A percentile compares a stretch with the other conserved stretches of the same genome.
These are phyloP conservation scores for Hermaeophaga mercurialis DNA, from an alignment of 2,888 invertebrate species.

Conservation along the genomic window DNA sequence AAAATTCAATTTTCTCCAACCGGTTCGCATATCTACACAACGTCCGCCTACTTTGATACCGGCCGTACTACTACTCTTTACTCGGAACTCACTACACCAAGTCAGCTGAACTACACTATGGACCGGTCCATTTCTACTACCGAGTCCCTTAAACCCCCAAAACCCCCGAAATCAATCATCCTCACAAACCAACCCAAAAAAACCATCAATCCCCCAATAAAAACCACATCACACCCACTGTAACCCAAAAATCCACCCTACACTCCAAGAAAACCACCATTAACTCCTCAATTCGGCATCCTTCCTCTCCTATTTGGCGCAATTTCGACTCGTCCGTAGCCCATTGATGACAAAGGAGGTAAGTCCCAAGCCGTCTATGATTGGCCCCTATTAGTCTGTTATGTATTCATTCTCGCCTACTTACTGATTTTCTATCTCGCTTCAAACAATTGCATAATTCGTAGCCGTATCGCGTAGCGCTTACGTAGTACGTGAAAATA, in stretches of 20 bases:
- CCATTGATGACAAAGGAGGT: slow-evolving; percentile 72
- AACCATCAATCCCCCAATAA: no score
- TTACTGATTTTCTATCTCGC: slow-evolving; percentile 45
- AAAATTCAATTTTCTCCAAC: slow-evolving; percentile 27
- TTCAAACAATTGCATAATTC: slow-evolving; percentile 50
- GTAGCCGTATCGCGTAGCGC: slow-evolving; percentile 35
- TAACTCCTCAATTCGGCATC: neutral
- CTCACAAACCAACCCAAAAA: no score
- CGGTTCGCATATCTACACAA: slow-evolving; percentile 43
- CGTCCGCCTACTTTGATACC: slow-evolving; percentile 45
- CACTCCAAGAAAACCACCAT: neutral
- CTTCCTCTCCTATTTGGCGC: slow-evolving; percentile 50
- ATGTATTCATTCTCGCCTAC: slow-evolving; percentile 53
- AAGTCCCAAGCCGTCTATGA: slow-evolving; percentile 62
- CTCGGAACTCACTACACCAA: slow-evolving; percentile 41
- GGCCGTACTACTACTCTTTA: slow-evolving; percentile 59
- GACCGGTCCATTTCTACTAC: slow-evolving; percentile 55
- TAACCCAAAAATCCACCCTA: no score
- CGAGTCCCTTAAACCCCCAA: no score
- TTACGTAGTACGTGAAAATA: slow-evolving; percentile 25
- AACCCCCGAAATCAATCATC: no score
- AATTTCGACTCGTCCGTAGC: slow-evolving; percentile 67
- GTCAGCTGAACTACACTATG: slow-evolving; percentile 61
- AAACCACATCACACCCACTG: no score
- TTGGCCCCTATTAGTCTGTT: slow-evolving; percentile 61